Evolutionary conservation across 2,797 vertebrate species (phyloP), one percentile per base, ranked within the genome.

Genomic region (Phoebastria nigripes): DNA sequence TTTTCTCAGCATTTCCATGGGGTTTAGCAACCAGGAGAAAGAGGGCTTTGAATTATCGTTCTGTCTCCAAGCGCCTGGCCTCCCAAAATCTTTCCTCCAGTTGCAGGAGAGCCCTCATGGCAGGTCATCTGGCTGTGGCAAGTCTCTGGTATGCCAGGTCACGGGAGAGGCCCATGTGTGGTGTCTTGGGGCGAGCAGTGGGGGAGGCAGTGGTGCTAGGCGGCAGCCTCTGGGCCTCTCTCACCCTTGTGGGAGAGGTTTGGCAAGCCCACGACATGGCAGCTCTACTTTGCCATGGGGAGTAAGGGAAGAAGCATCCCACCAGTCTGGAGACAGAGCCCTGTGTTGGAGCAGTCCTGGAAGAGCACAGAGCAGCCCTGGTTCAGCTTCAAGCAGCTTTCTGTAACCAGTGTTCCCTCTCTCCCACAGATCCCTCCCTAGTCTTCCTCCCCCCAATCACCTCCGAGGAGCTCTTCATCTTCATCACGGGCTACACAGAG

Each of bases 381-480:
- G n/a, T 47, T 52, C 47, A 90, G 13, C 17, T 78, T 54, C 73
- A 74, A 44, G 39, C 29, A 88, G 24, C 13, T 47, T 80, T 73
- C 29, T 76, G 21, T 82, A 90, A 86, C 13, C 49, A 63, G 3
- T 33, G 15, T 42, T 59, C 17, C 49, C 22, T 71, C 54, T 77
- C 80, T 86, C 67, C 42, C 37, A 24, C 92, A 99, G 99, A 99
- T 89, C 97, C 98, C 20, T 92, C 98, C 0, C 90, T 99, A 83
- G 99, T 98, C 98, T 99, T 99, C 94, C 97, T 99, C 26, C 98
- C 98, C 3, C 90, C 95, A 7, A 81, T 91, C 65, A 90, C 87
- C 13, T 97, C 97, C 0, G 97, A 99, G 37, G 98, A 98, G 26
- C 15, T 93, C 9, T 98, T 98, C 89, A 98, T 99, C 97, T 98